phyloP scores from a whole-genome alignment of 2,797 vertebrate species.

The Scarus forsteni region DNA sequence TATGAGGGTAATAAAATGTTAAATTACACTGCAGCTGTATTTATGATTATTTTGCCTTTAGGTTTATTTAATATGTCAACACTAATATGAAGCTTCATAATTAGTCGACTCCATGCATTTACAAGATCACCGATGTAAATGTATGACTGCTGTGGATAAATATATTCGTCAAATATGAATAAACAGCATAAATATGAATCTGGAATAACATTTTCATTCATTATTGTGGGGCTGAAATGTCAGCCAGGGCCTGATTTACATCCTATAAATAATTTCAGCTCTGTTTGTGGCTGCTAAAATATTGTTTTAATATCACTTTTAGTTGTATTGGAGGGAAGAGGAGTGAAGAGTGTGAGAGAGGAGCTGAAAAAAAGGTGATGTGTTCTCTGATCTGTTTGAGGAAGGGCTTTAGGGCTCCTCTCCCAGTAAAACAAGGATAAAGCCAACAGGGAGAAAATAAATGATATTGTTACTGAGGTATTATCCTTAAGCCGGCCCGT shows the following conservation, averaged over 20 bases:
- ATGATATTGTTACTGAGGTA: slow-evolving; percentile 97
- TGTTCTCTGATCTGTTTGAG: slow-evolving; percentile 92
- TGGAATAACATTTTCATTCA: slow-evolving; percentile 77
- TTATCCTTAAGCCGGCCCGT: slow-evolving; percentile 95
- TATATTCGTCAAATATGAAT: slow-evolving; percentile 77
- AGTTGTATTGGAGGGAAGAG: slow-evolving; percentile 18
- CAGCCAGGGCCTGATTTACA: slow-evolving; percentile 69
- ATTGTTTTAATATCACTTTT: slow-evolving; percentile 32
- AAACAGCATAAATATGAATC: slow-evolving; percentile 76
- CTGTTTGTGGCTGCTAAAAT: slow-evolving; percentile 38
- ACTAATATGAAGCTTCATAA: slow-evolving; percentile 72
- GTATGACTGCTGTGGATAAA: slow-evolving; percentile 69
- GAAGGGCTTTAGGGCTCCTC: slow-evolving; percentile 91
- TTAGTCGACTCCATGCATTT: slow-evolving; percentile 67
- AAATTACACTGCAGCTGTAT: slow-evolving; percentile 31
- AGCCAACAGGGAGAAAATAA: slow-evolving; percentile 93
- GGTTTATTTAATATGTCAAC: slow-evolving; percentile 67
- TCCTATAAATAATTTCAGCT: slow-evolving; percentile 70
- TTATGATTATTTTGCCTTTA: slow-evolving; percentile 53
- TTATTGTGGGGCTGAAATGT: slow-evolving; percentile 74
- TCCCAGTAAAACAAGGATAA: slow-evolving; percentile 94
- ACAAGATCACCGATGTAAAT: slow-evolving; percentile 76
- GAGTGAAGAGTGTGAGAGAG: slow-evolving; percentile 23
- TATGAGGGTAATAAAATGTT: slow-evolving; percentile 17
- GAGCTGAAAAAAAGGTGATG: slow-evolving; percentile 75